phyloP scores from a whole-genome alignment of 1,140 invertebrate genomes.

The Heliconius congener region DNA sequence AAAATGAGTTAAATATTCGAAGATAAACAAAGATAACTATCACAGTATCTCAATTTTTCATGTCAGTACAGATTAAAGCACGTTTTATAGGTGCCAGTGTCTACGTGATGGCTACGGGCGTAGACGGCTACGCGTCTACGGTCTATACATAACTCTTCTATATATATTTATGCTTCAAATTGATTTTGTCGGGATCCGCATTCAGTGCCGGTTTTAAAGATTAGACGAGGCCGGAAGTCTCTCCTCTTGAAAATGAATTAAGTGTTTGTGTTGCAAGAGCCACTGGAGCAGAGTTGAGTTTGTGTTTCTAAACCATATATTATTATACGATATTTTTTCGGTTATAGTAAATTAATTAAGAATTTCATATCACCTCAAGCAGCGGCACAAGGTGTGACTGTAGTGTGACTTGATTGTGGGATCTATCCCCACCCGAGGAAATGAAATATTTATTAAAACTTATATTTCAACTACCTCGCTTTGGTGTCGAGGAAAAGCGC shows the following conservation, averaged over 20 bases:
- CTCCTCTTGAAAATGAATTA: constrained; percentile 7
- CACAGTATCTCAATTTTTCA: neutral
- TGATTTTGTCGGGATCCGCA: constrained; percentile 57
- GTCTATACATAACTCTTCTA: constrained; percentile 33
- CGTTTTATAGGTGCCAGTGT: constrained; percentile 37
- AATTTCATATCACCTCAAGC: no score
- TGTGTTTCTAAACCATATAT: neutral
- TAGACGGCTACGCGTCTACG: constrained; percentile 54
- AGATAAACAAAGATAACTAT: neutral
- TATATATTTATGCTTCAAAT: constrained; percentile 45
- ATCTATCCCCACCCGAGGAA: no score
- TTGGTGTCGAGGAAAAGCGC: no score
- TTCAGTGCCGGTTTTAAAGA: constrained; percentile 47
- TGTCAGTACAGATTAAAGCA: constrained; percentile 28
- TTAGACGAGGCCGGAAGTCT: constrained; percentile 40
- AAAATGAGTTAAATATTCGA: neutral
- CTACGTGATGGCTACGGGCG: constrained; percentile 51
- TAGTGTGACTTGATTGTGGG: no score
- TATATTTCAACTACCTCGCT: no score
- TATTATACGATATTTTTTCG: neutral
- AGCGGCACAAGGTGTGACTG: no score
- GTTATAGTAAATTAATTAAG: neutral
- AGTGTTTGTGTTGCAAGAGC: neutral
- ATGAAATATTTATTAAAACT: no score
- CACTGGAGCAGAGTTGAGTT: neutral